phyloP scores from a whole-genome alignment of 1,140 invertebrate species.

The Meloidogyne chitwoodi region DNA sequence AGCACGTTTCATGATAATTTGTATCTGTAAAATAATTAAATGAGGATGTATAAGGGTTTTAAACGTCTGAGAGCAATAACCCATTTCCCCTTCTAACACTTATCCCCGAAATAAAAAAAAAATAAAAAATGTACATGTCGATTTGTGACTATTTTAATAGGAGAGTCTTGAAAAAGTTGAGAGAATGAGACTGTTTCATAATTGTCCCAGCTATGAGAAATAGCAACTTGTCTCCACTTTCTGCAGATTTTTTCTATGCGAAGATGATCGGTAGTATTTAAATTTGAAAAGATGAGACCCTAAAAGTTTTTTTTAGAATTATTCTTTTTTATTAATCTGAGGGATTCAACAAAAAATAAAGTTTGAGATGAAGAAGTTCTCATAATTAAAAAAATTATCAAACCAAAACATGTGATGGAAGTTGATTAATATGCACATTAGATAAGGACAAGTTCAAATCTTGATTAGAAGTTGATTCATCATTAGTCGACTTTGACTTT shows the following conservation, averaged over 20 bases:
- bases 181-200: background rate
- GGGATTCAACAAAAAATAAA: too few species aligned
- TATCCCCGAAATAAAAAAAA: background rate
- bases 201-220: slow-evolving; percentile 7
- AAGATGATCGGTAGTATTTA: slow-evolving; percentile 4
- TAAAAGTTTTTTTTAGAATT: background rate
- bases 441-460: background rate
- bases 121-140: background rate
- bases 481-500: background rate
- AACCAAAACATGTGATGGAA: background rate
- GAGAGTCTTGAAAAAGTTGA: background rate
- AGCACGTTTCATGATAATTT: slow-evolving; percentile 10
- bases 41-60: background rate
- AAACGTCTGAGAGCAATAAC: too few species aligned
- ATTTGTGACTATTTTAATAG: background rate
- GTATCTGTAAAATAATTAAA: background rate
- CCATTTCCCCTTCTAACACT: background rate
- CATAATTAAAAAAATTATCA: background rate
- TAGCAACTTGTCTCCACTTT: background rate
- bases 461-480: background rate
- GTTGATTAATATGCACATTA: background rate
- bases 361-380: too few species aligned
- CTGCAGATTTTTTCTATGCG: slow-evolving; percentile 1
- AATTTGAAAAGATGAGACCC: slow-evolving; percentile 2
- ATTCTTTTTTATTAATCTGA: too few species aligned